phyloP scores from a whole-genome alignment of 2,888 invertebrate genomes.

The Busseola fusca region DNA sequence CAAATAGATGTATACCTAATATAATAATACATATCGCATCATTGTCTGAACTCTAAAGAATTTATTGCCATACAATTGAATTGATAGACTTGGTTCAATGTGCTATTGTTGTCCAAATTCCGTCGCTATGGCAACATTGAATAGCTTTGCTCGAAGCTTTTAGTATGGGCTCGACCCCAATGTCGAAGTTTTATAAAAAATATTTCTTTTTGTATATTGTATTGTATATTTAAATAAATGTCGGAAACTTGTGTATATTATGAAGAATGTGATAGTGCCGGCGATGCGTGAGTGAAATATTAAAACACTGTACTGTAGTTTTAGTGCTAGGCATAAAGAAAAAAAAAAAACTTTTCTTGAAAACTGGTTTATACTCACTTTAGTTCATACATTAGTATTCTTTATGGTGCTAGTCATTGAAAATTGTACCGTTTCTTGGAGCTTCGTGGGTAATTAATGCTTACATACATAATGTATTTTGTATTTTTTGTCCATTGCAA shows the following conservation, averaged over 20 bases:
- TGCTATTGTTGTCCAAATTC: conserved; percentile 77
- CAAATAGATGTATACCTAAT: background rate
- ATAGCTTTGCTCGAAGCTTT: conserved; percentile 73
- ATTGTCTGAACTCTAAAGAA: conserved; percentile 50
- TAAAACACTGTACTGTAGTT: conserved; percentile 40
- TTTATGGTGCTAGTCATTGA: conserved; percentile 51
- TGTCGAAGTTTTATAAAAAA: conserved; percentile 32
- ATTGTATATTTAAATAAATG: conserved; percentile 40
- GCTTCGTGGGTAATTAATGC: conserved; percentile 57
- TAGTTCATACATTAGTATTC: conserved; percentile 48
- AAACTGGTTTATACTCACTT: conserved; percentile 52
- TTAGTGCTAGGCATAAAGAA: conserved; percentile 16
- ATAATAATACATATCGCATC: conserved; percentile 31
- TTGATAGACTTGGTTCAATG: conserved; percentile 45
- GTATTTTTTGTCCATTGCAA: conserved; percentile 49
- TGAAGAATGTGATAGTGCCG: conserved; percentile 61
- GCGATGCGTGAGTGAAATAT: conserved; percentile 62
- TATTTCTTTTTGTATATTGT: conserved; percentile 16
- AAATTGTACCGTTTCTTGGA: conserved; percentile 57
- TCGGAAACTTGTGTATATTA: conserved; percentile 41
- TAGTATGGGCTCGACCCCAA: conserved; percentile 49
- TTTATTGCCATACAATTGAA: conserved; percentile 49
- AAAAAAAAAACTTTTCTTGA: conserved; percentile 10
- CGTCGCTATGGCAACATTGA: conserved; percentile 85
- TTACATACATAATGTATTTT: conserved; percentile 57